These are phyloP conservation scores for Cordylochernes scorpioides DNA, from an alignment of 2,888 invertebrate species.

Conservation along the genomic window DNA sequence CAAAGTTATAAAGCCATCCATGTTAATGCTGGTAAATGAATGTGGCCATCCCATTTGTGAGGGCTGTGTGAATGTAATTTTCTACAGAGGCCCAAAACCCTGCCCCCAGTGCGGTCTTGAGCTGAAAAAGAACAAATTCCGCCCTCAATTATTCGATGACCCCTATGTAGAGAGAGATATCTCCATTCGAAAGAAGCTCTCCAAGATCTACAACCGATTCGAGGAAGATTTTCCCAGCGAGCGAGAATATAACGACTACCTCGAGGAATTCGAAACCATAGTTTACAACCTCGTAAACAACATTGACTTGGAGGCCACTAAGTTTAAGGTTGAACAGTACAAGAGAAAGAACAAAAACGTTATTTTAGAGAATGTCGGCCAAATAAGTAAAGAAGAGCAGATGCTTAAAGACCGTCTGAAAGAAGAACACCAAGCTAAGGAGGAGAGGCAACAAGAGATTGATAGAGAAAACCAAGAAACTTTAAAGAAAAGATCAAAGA, in stretches of 20 bases:
- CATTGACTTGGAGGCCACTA: slow-evolving; percentile 60
- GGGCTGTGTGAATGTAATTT: slow-evolving; percentile 81
- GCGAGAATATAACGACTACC: slow-evolving; percentile 73
- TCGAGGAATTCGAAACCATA: slow-evolving; percentile 77
- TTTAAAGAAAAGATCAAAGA: too few species aligned
- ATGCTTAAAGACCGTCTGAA: too few species aligned
- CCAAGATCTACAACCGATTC: slow-evolving; percentile 72
- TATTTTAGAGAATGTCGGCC: slow-evolving; percentile 24
- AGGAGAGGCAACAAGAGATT: too few species aligned
- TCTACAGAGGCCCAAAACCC: slow-evolving; percentile 79
- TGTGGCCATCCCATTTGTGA: slow-evolving; percentile 95
- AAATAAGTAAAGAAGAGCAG: slow-evolving; percentile 40
- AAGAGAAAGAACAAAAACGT: slow-evolving; percentile 50
- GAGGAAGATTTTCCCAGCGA: slow-evolving; percentile 67
- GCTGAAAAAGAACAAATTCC: slow-evolving; percentile 58
- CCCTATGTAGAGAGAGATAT: slow-evolving; percentile 88
- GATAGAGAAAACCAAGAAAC: too few species aligned
- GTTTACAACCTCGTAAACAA: slow-evolving; percentile 70
- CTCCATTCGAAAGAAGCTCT: slow-evolving; percentile 61
- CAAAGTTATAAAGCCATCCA: slow-evolving; percentile 81
- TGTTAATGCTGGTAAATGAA: slow-evolving; percentile 89
- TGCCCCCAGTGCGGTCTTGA: slow-evolving; percentile 82
- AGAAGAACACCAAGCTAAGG: too few species aligned
- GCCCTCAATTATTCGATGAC: slow-evolving; percentile 71
- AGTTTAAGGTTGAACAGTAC: slow-evolving; percentile 65